phyloP scores from a whole-genome alignment of 2,797 vertebrate species.

The Mormyrus proboscirostris region DNA sequence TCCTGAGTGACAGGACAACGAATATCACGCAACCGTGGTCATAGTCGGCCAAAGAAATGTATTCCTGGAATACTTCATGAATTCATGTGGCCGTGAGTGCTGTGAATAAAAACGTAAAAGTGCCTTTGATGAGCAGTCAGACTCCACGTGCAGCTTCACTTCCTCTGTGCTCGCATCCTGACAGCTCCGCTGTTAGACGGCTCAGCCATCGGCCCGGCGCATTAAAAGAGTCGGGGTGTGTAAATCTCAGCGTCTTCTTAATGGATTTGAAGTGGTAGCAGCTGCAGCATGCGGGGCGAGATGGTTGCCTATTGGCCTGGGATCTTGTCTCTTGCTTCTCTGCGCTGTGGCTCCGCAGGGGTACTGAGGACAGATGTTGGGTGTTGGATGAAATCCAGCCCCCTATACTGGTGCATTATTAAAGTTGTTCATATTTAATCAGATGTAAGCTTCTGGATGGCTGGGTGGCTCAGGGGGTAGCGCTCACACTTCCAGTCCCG shows the following conservation, averaged over 20 bases:
- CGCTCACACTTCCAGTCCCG: not conserved
- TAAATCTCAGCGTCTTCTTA: not conserved
- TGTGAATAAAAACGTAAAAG: not conserved
- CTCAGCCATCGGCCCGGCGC: not conserved
- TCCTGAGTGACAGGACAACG: not conserved
- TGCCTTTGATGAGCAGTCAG: not conserved
- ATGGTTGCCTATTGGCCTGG: not conserved
- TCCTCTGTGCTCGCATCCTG: not conserved
- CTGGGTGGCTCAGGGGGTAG: not conserved
- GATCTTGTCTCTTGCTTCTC: not conserved
- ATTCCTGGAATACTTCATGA: not conserved
- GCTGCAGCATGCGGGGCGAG: not conserved
- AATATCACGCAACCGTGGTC: not conserved
- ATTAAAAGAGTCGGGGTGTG: not conserved
- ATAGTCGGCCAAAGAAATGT: not conserved
- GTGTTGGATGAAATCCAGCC: slow-evolving; percentile 19
- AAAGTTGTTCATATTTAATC: slow-evolving; percentile 7
- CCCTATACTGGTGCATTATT: slow-evolving; percentile 6
- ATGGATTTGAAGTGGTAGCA: not conserved
- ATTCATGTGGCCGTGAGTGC: not conserved
- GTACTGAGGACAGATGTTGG: slow-evolving; percentile 28
- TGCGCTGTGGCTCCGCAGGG: not conserved
- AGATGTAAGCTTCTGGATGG: slow-evolving; percentile 27
- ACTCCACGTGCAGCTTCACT: not conserved
- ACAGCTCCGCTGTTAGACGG: not conserved